Base-by-base conservation (phyloP, 2,797 vertebrate species). In the Coranthus polyacanthus region DNA sequence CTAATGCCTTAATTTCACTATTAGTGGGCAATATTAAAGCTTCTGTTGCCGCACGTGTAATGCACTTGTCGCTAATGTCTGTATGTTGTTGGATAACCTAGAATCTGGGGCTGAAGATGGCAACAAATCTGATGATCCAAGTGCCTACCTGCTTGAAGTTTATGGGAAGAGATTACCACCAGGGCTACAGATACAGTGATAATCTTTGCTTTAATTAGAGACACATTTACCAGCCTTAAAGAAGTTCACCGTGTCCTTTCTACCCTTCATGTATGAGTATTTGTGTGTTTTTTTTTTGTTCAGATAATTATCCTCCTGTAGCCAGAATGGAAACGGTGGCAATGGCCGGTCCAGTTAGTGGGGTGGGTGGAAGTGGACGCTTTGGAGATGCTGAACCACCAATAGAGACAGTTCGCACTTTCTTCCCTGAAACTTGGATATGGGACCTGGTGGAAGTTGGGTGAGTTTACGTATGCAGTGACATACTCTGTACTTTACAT, bases 401-500 rank as follows among this genome's bases (percentile, higher is more conserved):
- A 6, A 29, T 87, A 16, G 54, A 68, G 53, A 90, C 90, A 0
- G 24, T 87, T 1, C 83, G 91, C 5, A 82, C 55, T 0, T 90
- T 90, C 61, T 94, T 93, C 58, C 92, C 92, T 2, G 91, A 93
- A 79, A 93, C 92, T 0, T 94, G 92, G 93, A 84, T 94, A 41
- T 94, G 92, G 92, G 81, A 90, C 22, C 67, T 94, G 45, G 63
- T 88, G 43, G 78, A 91, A 62, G 64, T 92, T 7, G 91, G 92
- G 94, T 94, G 54, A 88, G 91, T 2, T 20, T 45, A 15, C 15
- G 13, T 20, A 38, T 22, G 15, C 2, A 38, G 18, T 21, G 11
- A 6, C n/a, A 18, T 32, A 17, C 16, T 41, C n/a, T 41, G 34
- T 36, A n/a, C n/a, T n/a, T n/a, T n/a, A n/a, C n/a, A n/a, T n/a